Percentiles rank a stretch among this genome's conserved stretches.
Evolutionary conservation across 2,113 vertebrate genomes (phyloP).

Genomic region (Microcebus murinus): DNA sequence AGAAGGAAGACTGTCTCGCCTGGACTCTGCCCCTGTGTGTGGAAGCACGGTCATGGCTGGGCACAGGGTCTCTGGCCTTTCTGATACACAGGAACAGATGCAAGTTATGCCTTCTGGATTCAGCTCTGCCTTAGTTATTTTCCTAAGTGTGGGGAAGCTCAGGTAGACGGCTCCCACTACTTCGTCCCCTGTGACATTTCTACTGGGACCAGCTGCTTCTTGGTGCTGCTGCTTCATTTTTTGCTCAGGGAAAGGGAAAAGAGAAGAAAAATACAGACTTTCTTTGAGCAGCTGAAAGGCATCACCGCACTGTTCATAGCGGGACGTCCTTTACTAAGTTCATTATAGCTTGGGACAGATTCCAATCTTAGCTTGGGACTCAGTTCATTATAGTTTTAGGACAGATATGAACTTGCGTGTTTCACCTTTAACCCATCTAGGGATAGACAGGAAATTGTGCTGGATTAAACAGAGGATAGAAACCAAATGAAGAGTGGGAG

Average conservation of each 20-base stretch:
- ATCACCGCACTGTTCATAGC: rapidly evolving
- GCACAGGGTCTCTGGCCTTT: neutral
- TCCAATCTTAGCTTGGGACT: too few relatives aligned
- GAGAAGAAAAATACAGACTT: neutral
- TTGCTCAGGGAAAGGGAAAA: neutral
- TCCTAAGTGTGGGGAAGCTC: too few relatives aligned
- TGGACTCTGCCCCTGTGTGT: rapidly evolving
- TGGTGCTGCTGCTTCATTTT: neutral
- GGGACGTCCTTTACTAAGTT: rapidly evolving
- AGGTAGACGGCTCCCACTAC: neutral
- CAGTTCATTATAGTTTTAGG: neutral
- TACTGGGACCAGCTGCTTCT: neutral
- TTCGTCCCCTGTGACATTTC: rapidly evolving
- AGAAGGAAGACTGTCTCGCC: too few relatives aligned
- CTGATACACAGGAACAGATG: rapidly evolving
- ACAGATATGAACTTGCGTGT: neutral
- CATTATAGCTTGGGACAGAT: neutral
- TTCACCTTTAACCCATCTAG: neutral
- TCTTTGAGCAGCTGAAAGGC: neutral
- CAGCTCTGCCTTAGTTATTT: rapidly evolving
- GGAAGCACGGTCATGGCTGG: rapidly evolving
- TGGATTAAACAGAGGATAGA: neutral
- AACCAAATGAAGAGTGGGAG: rapidly evolving
- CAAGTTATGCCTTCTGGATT: rapidly evolving
- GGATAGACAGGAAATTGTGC: neutral